A percentile compares a stretch with the other conserved stretches of the same genome.
phyloP scores from a whole-genome alignment of 1,140 invertebrate genomes.

The Hycleus cichorii region DNA sequence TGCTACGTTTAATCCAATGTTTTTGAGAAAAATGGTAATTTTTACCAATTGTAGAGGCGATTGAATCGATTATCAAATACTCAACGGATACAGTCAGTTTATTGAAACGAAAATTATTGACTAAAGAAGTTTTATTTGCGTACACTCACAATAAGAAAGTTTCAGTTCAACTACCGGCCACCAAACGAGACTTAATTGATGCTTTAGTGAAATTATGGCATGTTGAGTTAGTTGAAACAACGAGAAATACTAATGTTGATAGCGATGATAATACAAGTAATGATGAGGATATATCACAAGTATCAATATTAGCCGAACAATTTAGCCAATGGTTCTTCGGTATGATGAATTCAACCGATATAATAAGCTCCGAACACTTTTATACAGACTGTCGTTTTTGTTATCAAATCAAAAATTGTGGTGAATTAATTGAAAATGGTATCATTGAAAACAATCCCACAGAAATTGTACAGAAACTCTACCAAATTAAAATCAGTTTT shows the following conservation, averaged over 20 bases:
- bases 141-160: slow-evolving; percentile 43
- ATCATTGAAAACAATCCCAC: slow-evolving; percentile 25
- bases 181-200: slow-evolving; percentile 42
- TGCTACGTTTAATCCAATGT: background rate
- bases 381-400: slow-evolving; percentile 44
- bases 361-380: slow-evolving; percentile 48
- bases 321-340: slow-evolving; percentile 56
- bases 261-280: background rate
- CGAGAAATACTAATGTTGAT: background rate
- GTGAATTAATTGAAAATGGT: slow-evolving; percentile 25
- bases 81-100: slow-evolving; percentile 38
- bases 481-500: slow-evolving; percentile 40
- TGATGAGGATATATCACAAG: background rate
- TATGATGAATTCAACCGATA: slow-evolving; percentile 45
- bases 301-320: slow-evolving; percentile 45
- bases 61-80: slow-evolving; percentile 41
- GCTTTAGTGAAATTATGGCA: no score
- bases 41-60: slow-evolving; percentile 43
- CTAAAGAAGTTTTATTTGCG: slow-evolving; percentile 42
- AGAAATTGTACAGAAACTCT: slow-evolving; percentile 38
- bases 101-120: slow-evolving; percentile 42
- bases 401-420: slow-evolving; percentile 18
- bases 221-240: no score
- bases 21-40: no score
- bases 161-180: slow-evolving; percentile 37